These are phyloP conservation scores for Drosophila trichaetosa DNA, from an alignment of 2,888 invertebrate species.

Conservation along the genomic window DNA sequence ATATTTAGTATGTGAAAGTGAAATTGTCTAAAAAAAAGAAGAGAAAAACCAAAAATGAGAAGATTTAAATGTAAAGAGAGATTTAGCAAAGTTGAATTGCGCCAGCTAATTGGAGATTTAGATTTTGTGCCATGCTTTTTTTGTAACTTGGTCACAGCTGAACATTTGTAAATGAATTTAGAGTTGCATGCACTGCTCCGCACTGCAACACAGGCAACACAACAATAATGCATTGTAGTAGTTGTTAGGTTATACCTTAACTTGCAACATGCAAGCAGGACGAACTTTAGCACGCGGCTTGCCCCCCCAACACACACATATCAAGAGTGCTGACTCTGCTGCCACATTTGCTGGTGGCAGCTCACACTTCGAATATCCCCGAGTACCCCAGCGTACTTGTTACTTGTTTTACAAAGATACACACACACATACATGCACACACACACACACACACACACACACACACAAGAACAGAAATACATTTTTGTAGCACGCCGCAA, in stretches of 20 bases:
- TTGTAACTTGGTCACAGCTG: conserved; percentile 61
- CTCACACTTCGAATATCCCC: conserved; percentile 1
- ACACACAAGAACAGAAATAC: conserved; percentile 24
- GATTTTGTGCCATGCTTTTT: conserved; percentile 44
- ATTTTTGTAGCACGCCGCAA: conserved; percentile 67
- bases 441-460: conserved; percentile 18
- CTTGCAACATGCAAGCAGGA: conserved; percentile 33
- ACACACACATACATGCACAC: conserved; percentile 16
- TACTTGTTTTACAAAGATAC: conserved; percentile 34
- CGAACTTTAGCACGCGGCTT: conserved; percentile 53
- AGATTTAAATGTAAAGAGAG: conserved; percentile 22
- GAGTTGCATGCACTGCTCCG: conserved; percentile 49
- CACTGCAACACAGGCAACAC: conserved; percentile 46
- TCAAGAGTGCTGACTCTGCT: conserved; percentile 11
- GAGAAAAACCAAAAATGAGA: not conserved
- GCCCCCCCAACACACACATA: conserved; percentile 38
- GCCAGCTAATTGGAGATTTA: conserved; percentile 49
- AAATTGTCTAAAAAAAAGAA: conserved; percentile 14
- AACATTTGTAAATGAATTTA: conserved; percentile 75
- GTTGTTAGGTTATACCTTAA: conserved; percentile 31
- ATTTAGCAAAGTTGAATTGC: conserved; percentile 23
- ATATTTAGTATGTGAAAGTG: conserved; percentile 51
- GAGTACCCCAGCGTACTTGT: conserved; percentile 24
- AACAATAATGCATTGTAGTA: conserved; percentile 38
- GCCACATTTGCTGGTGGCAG: conserved; percentile 9